Conservation (phyloP, 2,888 invertebrate genomes). For the Agrilus cyanescens region DNA sequence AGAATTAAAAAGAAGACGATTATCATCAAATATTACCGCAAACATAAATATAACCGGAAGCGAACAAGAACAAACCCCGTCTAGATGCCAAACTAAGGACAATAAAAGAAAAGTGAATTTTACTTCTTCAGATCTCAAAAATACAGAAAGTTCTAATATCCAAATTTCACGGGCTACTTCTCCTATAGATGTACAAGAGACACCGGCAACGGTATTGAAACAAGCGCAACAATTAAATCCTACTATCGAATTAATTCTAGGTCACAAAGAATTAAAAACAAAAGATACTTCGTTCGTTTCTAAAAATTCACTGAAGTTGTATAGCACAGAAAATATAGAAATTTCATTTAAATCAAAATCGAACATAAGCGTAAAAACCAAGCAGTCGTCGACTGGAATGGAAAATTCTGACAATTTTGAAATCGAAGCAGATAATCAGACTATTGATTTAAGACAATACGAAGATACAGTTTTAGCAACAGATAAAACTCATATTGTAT, state of each 20-base stretch:
- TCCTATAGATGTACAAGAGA: conserved; percentile 30
- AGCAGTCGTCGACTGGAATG: conserved; percentile 33
- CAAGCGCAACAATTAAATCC: conserved; percentile 18
- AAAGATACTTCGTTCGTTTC: conserved; percentile 40
- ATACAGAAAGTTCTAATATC: conserved; percentile 16
- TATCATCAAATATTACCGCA: background rate
- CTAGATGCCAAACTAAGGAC: conserved; percentile 5
- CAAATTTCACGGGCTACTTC: conserved; percentile 33
- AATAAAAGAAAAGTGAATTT: conserved; percentile 2
- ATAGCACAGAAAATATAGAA: conserved; percentile 42
- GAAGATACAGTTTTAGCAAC: too few relatives aligned
- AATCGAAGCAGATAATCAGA: too few relatives aligned
- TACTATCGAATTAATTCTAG: conserved; percentile 40
- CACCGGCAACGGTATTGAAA: conserved; percentile 15
- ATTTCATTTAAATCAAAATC: conserved; percentile 43
- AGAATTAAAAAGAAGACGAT: too few relatives aligned
- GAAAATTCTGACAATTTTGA: conserved; percentile 32
- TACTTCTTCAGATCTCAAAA: background rate
- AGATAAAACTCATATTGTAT: too few relatives aligned
- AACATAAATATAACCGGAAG: conserved; percentile 24
- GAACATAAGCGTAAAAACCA: conserved; percentile 39
- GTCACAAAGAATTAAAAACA: conserved; percentile 41
- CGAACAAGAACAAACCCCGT: background rate
- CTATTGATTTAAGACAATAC: too few relatives aligned
- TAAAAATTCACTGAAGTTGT: conserved; percentile 41